Evolutionary conservation across 2,113 vertebrate species (phyloP).

Genomic region (Cyprinodon brontotheroides): DNA sequence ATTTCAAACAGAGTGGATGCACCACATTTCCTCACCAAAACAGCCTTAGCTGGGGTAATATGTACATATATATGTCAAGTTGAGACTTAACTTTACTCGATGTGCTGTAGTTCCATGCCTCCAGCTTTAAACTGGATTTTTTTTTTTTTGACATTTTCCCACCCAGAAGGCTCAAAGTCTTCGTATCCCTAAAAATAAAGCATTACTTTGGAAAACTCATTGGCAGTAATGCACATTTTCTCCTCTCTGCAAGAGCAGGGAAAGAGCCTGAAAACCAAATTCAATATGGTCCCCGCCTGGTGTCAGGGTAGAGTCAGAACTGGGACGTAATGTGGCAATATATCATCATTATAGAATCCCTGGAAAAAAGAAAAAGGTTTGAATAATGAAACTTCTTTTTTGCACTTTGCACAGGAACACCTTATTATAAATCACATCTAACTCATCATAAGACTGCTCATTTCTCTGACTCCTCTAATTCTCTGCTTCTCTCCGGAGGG

Average conservation of each 20-base stretch:
- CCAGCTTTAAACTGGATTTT: slow-evolving; percentile 17
- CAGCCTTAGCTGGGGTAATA: not conserved
- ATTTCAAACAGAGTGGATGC: slow-evolving; percentile 48
- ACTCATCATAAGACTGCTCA: slow-evolving; percentile 46
- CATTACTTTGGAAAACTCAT: slow-evolving; percentile 21
- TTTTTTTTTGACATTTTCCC: slow-evolving; percentile 33
- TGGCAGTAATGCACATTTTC: slow-evolving; percentile 20
- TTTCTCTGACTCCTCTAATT: slow-evolving; percentile 46
- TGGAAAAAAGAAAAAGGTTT: not conserved
- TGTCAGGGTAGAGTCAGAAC: slow-evolving; percentile 42
- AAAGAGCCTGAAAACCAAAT: slow-evolving; percentile 46
- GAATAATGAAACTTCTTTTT: slow-evolving; percentile 57
- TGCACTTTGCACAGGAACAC: slow-evolving; percentile 39
- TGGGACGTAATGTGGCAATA: slow-evolving; percentile 43
- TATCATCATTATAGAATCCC: slow-evolving; percentile 61
- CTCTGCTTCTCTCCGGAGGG: slow-evolving; percentile 32
- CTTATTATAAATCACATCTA: slow-evolving; percentile 58
- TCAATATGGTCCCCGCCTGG: slow-evolving; percentile 44
- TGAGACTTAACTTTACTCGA: slow-evolving; percentile 12
- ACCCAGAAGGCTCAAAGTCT: slow-evolving; percentile 28
- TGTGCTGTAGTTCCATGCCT: slow-evolving; percentile 10
- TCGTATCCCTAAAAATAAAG: slow-evolving; percentile 46
- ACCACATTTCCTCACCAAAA: slow-evolving; percentile 20
- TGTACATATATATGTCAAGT: slow-evolving; percentile 29
- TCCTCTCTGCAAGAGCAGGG: slow-evolving; percentile 8